phyloP scores from a whole-genome alignment of 2,113 vertebrate species.

The Brachirus orientalis region DNA sequence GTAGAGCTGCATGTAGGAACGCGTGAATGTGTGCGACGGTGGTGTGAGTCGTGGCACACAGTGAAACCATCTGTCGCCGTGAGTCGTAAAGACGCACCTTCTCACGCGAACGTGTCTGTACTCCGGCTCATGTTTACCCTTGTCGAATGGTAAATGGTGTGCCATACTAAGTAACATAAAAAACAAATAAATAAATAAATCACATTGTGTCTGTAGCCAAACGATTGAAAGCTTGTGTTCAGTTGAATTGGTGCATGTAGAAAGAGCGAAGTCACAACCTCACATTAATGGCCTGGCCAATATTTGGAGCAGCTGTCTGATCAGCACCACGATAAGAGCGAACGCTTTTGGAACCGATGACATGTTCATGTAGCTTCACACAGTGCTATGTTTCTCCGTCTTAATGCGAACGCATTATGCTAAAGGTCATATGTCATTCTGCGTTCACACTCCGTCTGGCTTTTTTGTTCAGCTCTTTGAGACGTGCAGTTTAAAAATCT shows the following conservation, averaged over 20 bases:
- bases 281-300: slow-evolving; percentile 9
- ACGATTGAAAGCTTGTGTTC: too few species aligned
- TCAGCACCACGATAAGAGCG: slow-evolving; percentile 23
- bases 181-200: too few species aligned
- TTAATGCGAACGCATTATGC: slow-evolving; percentile 3
- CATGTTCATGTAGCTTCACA: slow-evolving; percentile 41
- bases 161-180: too few species aligned
- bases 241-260: slow-evolving; percentile 12
- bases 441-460: slow-evolving; percentile 6
- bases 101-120: too few species aligned
- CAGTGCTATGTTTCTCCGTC: slow-evolving; percentile 20
- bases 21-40: neutral
- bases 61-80: slow-evolving; percentile 28
- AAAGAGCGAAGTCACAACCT: slow-evolving; percentile 21
- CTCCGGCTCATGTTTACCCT: too few species aligned
- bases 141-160: too few species aligned
- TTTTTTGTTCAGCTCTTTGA: slow-evolving; percentile 16
- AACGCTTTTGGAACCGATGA: slow-evolving; percentile 49
- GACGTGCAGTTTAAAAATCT: too few species aligned
- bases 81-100: slow-evolving; percentile 37
- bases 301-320: slow-evolving; percentile 48
- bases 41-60: neutral
- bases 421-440: slow-evolving; percentile 29
- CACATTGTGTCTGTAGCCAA: neutral
- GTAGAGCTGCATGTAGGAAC: slow-evolving; percentile 18